These are phyloP conservation scores for Enteromius radiatus DNA, from an alignment of 2,797 vertebrate genomes.

Conservation along the genomic window DNA sequence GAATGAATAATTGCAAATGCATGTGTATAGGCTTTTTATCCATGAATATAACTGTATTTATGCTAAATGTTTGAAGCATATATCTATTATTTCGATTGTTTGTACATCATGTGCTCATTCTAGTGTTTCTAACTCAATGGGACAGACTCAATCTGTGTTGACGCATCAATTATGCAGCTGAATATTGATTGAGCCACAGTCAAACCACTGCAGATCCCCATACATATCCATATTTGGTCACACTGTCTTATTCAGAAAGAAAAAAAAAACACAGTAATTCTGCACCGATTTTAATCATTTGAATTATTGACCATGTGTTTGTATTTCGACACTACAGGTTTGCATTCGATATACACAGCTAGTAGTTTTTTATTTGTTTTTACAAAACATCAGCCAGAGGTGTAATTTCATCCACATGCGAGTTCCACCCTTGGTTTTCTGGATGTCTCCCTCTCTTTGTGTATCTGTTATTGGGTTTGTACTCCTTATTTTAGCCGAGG, in stretches of 20 bases:
- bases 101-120: not conserved
- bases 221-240: not conserved
- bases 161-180: slow-evolving; percentile 13
- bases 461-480: slow-evolving; percentile 39
- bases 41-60: slow-evolving; percentile 5
- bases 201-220: slow-evolving; percentile 1
- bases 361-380: slow-evolving; percentile 34
- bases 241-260: not conserved
- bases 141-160: slow-evolving; percentile 8
- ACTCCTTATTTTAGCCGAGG: slow-evolving; percentile 32
- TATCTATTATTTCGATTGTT: not conserved
- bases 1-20: not conserved
- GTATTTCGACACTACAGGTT: not conserved
- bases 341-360: not conserved
- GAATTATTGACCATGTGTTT: slow-evolving; percentile 15
- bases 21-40: not conserved
- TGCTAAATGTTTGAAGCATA: not conserved
- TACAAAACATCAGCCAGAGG: slow-evolving; percentile 18
- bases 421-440: not conserved
- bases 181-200: slow-evolving; percentile 16
- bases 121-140: slow-evolving; percentile 1
- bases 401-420: slow-evolving; percentile 38
- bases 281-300: slow-evolving; percentile 1
- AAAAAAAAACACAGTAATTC: not conserved
- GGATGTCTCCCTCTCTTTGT: slow-evolving; percentile 3